Conservation (phyloP, 1,140 invertebrate species). For the Eriosoma lanigerum region DNA sequence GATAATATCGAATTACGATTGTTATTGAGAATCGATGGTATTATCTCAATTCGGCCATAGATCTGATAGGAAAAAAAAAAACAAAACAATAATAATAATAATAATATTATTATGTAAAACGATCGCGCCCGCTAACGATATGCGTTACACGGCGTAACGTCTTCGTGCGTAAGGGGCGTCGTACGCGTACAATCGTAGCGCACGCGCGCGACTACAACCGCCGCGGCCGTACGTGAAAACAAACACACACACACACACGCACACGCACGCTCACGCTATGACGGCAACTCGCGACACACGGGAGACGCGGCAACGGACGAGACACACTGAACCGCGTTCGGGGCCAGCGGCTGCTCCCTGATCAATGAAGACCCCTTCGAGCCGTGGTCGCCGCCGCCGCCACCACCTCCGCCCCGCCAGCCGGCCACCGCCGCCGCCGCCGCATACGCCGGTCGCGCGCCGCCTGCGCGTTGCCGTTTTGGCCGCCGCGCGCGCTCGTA, state of each 20-base stretch:
- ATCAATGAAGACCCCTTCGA: conserved; percentile 53
- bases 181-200: conserved; percentile 22
- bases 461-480: conserved; percentile 41
- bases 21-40: no score
- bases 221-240: background rate
- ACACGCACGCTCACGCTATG: background rate
- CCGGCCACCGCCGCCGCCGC: background rate
- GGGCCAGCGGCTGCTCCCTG: conserved; percentile 51
- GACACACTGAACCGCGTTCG: conserved; percentile 39
- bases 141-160: background rate
- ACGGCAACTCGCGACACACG: conserved; percentile 37
- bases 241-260: conserved; percentile 1
- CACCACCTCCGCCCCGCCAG: conserved; percentile 23
- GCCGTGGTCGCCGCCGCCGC: background rate
- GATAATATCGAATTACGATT: background rate
- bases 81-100: conserved; percentile 6
- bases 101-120: background rate
- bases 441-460: background rate
- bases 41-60: no score
- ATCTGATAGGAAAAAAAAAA: no score
- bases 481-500: background rate
- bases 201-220: conserved; percentile 25
- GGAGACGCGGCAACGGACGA: conserved; percentile 2
- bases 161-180: background rate
- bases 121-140: background rate